These are phyloP conservation scores for Laticauda laticaudata DNA, from an alignment of 2,113 vertebrate species.

Conservation along the genomic window DNA sequence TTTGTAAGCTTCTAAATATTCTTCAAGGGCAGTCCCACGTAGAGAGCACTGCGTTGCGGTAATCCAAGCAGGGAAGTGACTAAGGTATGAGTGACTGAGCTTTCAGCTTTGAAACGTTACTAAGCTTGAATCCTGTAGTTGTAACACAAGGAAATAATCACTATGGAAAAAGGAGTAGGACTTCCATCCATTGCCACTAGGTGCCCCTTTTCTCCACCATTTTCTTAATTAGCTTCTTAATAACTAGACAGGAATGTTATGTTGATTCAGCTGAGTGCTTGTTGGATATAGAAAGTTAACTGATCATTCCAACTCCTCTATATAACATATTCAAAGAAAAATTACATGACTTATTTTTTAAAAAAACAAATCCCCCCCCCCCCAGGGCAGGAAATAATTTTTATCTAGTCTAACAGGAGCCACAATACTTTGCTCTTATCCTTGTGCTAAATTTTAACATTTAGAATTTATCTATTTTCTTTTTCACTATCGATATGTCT, in stretches of 20 bases:
- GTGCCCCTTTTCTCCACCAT: background rate
- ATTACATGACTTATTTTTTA: background rate
- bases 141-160: no score
- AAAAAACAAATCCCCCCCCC: background rate
- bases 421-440: background rate
- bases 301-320: background rate
- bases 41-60: background rate
- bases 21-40: background rate
- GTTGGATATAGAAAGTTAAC: background rate
- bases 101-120: background rate
- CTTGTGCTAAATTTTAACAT: background rate
- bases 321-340: background rate
- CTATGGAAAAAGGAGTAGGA: background rate
- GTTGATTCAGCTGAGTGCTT: background rate
- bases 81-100: background rate
- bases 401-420: background rate
- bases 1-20: background rate
- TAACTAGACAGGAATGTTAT: background rate
- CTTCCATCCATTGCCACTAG: background rate
- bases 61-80: background rate
- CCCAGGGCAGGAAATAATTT: background rate
- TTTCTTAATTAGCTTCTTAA: background rate
- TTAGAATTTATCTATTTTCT: background rate
- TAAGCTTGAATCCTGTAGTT: background rate
- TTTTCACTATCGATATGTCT: background rate